Percentiles rank a stretch among this genome's conserved stretches.
Evolutionary conservation across 2,888 invertebrate genomes (phyloP).

Genomic region (Heteromurus nitidus): DNA sequence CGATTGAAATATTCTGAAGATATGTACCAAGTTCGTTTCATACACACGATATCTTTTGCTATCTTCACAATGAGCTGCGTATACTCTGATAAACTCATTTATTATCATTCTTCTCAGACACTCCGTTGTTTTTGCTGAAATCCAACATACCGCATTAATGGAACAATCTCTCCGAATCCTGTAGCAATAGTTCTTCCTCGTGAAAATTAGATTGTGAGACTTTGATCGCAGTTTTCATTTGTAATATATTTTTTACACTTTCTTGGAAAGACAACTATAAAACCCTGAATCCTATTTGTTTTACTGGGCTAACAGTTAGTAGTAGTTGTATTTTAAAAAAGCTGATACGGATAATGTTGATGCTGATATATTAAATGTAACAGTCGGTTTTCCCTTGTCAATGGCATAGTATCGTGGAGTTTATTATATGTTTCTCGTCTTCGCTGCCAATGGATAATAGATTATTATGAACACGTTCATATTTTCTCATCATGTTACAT

Average conservation of each 20-base stretch:
- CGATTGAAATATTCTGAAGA: too few relatives aligned
- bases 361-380: constrained; percentile 27
- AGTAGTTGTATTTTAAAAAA: background rate
- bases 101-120: too few relatives aligned
- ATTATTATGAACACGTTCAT: constrained; percentile 37
- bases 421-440: constrained; percentile 37
- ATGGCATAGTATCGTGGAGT: constrained; percentile 34
- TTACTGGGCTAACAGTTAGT: too few relatives aligned
- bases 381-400: constrained; percentile 51
- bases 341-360: background rate
- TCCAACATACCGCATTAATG: too few relatives aligned
- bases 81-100: too few relatives aligned
- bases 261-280: constrained; percentile 37
- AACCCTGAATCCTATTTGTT: constrained; percentile 6
- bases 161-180: too few relatives aligned
- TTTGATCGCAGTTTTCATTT: background rate
- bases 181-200: background rate
- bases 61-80: too few relatives aligned
- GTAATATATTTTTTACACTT: constrained; percentile 33
- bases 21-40: too few relatives aligned
- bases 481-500: constrained; percentile 9
- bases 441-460: constrained; percentile 15
- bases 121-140: too few relatives aligned
- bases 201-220: background rate
- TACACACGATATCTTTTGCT: too few relatives aligned